phyloP scores from a whole-genome alignment of 2,888 invertebrate species.

The Drosophila paramelanica region DNA sequence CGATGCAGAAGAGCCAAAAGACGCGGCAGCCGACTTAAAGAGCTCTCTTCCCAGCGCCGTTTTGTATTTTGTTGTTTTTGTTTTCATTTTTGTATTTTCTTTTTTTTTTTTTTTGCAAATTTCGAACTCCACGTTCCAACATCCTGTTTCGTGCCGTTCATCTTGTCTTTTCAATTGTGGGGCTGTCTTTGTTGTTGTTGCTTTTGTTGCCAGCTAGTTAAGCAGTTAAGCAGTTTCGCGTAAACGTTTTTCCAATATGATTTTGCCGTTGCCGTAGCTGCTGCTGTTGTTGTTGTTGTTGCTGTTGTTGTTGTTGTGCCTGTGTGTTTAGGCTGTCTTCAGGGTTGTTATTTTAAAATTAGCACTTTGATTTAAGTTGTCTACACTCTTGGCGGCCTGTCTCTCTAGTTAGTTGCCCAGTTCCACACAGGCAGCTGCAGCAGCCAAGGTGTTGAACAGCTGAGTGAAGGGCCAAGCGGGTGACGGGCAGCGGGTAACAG shows the following conservation, averaged over 20 bases:
- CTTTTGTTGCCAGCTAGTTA: conserved; percentile 70
- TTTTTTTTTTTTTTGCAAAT: conserved; percentile 58
- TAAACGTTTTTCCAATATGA: conserved; percentile 78
- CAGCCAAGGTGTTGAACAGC: conserved; percentile 70
- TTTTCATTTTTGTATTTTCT: background rate
- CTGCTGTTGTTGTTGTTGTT: conserved; percentile 29
- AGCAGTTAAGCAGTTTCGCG: conserved; percentile 81
- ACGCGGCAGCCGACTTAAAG: conserved; percentile 9
- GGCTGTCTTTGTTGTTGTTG: conserved; percentile 44
- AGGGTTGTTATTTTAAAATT: conserved; percentile 81
- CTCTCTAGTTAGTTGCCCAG: conserved; percentile 45
- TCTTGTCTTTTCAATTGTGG: conserved; percentile 79
- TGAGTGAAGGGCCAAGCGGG: conserved; percentile 70
- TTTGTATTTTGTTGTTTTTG: conserved; percentile 23
- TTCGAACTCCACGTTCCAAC: conserved; percentile 76
- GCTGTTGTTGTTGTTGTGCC: conserved; percentile 44
- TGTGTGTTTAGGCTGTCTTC: conserved; percentile 78
- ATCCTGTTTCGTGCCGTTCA: conserved; percentile 79
- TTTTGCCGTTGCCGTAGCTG: conserved; percentile 37
- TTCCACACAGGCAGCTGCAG: conserved; percentile 47
- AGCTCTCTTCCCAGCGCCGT: conserved; percentile 42
- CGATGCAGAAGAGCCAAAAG: background rate
- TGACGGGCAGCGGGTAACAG: conserved; percentile 13
- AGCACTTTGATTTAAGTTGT: conserved; percentile 81
- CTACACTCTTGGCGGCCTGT: conserved; percentile 78